Evolutionary conservation across 2,797 vertebrate species (phyloP).

Genomic region (Hypotaenidia okinawae): DNA sequence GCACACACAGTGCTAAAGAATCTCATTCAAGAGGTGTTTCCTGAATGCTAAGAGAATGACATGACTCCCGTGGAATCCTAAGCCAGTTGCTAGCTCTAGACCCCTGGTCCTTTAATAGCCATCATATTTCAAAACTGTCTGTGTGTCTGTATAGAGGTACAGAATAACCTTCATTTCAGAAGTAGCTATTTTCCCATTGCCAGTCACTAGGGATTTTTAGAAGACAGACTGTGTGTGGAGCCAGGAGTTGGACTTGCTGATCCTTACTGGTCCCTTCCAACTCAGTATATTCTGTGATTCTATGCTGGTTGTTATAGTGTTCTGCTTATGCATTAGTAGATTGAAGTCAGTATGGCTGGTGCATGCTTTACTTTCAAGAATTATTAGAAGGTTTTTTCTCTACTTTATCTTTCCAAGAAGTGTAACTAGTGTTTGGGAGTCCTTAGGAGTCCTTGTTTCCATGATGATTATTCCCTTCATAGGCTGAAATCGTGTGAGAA

Average conservation of each 20-base stretch:
- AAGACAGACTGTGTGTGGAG: not conserved
- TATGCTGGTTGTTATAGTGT: not conserved
- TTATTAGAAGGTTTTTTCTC: not conserved
- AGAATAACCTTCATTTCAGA: not conserved
- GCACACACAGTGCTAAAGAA: not conserved
- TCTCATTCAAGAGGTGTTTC: not conserved
- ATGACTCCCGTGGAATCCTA: not conserved
- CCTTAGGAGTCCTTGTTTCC: not conserved
- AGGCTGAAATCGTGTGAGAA: not conserved
- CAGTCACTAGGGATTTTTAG: not conserved
- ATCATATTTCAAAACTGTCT: not conserved
- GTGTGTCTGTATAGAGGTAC: not conserved
- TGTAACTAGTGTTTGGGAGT: not conserved
- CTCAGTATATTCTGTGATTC: too few species aligned
- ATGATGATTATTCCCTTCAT: not conserved
- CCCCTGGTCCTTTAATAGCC: not conserved
- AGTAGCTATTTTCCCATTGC: not conserved
- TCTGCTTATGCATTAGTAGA: not conserved
- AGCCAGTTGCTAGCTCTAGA: not conserved
- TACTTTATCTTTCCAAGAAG: not conserved
- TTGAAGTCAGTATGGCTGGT: not conserved
- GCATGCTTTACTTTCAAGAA: not conserved
- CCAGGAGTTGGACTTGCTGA: too few species aligned
- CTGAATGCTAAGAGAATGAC: not conserved
- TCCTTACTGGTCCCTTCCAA: too few species aligned